phyloP scores from a whole-genome alignment of 2,113 vertebrate species.

The Trichechus manatus region DNA sequence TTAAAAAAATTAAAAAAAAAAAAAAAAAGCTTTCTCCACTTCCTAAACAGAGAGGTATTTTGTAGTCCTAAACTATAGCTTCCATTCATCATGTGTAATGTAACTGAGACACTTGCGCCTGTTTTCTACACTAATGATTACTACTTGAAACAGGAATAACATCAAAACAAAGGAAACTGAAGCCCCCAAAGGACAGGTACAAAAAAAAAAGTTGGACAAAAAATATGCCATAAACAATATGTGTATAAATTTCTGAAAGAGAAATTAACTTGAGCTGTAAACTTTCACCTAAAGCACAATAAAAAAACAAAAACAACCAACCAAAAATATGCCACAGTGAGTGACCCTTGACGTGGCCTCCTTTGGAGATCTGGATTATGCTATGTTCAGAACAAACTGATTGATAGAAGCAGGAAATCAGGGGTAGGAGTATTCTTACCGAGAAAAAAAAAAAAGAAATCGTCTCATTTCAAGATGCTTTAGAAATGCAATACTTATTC shows the following conservation, averaged over 20 bases:
- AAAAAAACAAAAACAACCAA: too few relatives aligned
- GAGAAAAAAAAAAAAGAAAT: neutral
- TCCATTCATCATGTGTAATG: neutral
- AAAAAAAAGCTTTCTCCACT: neutral
- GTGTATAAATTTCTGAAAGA: too few relatives aligned
- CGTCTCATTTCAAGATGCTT: neutral
- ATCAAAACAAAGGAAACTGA: constrained; percentile 55
- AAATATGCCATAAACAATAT: neutral
- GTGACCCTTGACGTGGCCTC: neutral
- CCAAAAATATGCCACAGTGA: neutral
- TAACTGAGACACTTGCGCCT: neutral
- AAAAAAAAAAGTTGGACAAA: neutral
- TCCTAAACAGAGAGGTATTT: constrained; percentile 21
- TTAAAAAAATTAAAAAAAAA: too few relatives aligned
- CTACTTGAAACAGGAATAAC: neutral
- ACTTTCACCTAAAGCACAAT: too few relatives aligned
- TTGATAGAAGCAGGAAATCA: neutral
- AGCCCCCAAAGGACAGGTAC: neutral
- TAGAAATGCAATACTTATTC: neutral
- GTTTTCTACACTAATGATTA: constrained; percentile 21
- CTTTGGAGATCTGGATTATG: neutral
- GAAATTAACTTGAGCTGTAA: too few relatives aligned
- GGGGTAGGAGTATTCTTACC: neutral
- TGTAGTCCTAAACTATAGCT: constrained; percentile 63
- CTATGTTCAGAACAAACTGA: neutral